These are phyloP conservation scores for Cyprinodon brontotheroides DNA, from an alignment of 2,113 vertebrate genomes.

Conservation along the genomic window DNA sequence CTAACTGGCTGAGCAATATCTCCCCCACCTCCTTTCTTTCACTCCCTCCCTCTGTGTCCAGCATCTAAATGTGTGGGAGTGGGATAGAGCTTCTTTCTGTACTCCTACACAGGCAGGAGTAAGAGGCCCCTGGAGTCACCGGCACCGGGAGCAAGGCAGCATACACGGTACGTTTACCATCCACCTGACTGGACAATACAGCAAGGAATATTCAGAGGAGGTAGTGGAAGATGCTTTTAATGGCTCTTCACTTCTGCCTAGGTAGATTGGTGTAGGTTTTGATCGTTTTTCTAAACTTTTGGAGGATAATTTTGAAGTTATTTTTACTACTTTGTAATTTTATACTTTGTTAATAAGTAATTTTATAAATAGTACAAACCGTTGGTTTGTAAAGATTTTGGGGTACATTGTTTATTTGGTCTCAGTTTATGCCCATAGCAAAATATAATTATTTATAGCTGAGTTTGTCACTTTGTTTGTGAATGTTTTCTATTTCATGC, in stretches of 20 bases:
- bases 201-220: constrained; percentile 18
- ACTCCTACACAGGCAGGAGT: constrained; percentile 69
- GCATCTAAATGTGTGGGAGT: constrained; percentile 71
- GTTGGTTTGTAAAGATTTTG: neutral
- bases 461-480: neutral
- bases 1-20: constrained; percentile 43
- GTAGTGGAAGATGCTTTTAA: constrained; percentile 1
- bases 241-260: neutral
- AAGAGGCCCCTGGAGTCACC: constrained; percentile 65
- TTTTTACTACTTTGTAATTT: neutral
- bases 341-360: neutral
- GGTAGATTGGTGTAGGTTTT: neutral
- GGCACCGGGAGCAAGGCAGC: constrained; percentile 57
- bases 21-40: constrained; percentile 20
- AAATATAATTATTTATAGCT: neutral
- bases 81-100: constrained; percentile 82
- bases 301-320: constrained; percentile 11
- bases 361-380: neutral
- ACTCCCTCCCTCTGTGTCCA: constrained; percentile 21
- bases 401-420: too few species aligned
- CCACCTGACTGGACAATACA: constrained; percentile 16
- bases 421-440: too few species aligned
- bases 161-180: constrained; percentile 65
- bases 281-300: neutral
- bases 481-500: neutral